Percentiles rank a stretch among this genome's conserved stretches.
These are phyloP conservation scores for Paramisgurnus dabryanus DNA, from an alignment of 2,113 vertebrate species.

Conservation along the genomic window DNA sequence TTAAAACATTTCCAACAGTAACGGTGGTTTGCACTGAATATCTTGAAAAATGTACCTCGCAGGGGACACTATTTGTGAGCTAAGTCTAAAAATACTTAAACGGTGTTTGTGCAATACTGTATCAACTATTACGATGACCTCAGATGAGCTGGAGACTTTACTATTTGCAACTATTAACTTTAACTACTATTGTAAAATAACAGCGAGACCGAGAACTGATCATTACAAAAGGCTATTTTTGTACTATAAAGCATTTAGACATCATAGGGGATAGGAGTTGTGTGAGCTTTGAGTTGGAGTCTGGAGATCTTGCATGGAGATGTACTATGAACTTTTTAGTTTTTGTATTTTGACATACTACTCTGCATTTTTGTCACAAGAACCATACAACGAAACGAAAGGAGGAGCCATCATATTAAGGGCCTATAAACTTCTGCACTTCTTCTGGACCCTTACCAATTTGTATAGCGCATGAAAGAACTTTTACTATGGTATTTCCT, in stretches of 20 bases:
- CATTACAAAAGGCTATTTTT: conserved; percentile 40
- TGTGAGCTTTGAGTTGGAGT: background rate
- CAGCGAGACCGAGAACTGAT: conserved; percentile 19
- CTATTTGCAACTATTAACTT: conserved; percentile 2
- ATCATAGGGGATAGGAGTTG: conserved; percentile 21
- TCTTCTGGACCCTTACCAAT: conserved; percentile 46
- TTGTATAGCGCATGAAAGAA: conserved; percentile 60
- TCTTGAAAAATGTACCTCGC: background rate
- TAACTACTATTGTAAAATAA: background rate
- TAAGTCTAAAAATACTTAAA: conserved; percentile 25
- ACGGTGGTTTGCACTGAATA: background rate
- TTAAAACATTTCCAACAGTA: background rate
- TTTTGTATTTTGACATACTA: conserved; percentile 20
- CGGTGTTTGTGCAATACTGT: conserved; percentile 42
- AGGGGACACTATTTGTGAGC: background rate
- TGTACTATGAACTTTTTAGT: conserved; percentile 22
- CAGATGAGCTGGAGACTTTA: conserved; percentile 26
- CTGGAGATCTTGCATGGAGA: conserved; percentile 24
- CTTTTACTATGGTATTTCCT: conserved; percentile 39
- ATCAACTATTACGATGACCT: conserved; percentile 1
- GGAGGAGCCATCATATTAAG: conserved; percentile 52
- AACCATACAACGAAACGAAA: conserved; percentile 17
- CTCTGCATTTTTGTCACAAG: conserved; percentile 18
- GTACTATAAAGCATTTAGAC: conserved; percentile 30
- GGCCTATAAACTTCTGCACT: conserved; percentile 57